Evolutionary conservation across 2,888 invertebrate species (phyloP), one percentile per base, ranked within the genome.

Genomic region (Plebejus melissa): DNA sequence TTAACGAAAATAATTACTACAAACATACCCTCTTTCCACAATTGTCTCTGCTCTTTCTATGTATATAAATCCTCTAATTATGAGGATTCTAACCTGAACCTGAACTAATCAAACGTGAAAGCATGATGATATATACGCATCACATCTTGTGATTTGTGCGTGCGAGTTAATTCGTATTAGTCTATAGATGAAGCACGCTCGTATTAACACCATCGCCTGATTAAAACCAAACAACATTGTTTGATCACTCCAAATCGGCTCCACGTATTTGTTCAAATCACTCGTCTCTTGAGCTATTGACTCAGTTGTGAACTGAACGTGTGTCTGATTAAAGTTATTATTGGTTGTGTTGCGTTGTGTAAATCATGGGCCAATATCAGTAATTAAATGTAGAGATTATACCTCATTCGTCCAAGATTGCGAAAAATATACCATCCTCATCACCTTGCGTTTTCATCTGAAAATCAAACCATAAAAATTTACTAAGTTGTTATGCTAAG

Each of bases 191-290:
- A 70, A n/a, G 46, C 46, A 46, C 41, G 22, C 41, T 41, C 71
- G 41, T 41, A 41, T 41, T 46, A 46, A 71, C 41, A 46, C 46
- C 22, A 71, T 46, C 71, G 46, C 1, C 41, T 71, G 71, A 71
- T 71, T 71, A 71, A 46, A 71, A 28, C 41, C 41, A 41, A 71
- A 71, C 71, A 41, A 71, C 71, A 13, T 22, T 71, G 71, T 41
- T 71, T 22, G 41, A 71, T 11, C 71, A 46, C 41, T 71, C 71
- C 71, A 71, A 71, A 71, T 71, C 71, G 71, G 71, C 71, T 22
- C 9, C 11, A 46, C 71, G 28, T 46, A 71, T 71, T 71, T 71
- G 71, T 71, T 41, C 46, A 46, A 71, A 71, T 71, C 71, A 46
- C 41, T 46, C 71, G 71, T 71, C 46, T 71, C 71, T 22, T 46